Conservation (phyloP, 2,888 invertebrate genomes). For the Aphodius granarius region DNA sequence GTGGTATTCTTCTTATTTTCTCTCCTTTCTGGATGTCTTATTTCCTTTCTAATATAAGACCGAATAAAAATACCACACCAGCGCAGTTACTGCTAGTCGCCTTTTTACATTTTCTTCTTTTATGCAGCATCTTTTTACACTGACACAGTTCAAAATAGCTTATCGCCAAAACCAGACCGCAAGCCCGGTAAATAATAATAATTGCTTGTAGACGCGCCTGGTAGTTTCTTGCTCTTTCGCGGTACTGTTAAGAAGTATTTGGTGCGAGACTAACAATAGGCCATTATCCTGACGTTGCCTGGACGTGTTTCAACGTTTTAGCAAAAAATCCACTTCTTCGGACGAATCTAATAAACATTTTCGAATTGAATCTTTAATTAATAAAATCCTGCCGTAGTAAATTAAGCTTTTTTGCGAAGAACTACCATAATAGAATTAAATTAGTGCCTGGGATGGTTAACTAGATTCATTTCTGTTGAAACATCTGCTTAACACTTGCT, state of each 20-base stretch:
- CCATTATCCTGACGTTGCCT: neutral
- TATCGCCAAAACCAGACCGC: neutral
- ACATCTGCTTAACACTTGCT: constrained; percentile 12
- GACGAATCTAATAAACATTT: neutral
- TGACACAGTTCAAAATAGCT: neutral
- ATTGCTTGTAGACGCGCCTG: too few relatives aligned
- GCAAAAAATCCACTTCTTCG: neutral
- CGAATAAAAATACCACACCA: neutral
- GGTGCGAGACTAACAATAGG: constrained; percentile 9
- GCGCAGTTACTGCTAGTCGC: neutral
- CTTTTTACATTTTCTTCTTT: neutral
- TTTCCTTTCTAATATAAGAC: neutral
- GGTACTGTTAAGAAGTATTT: constrained; percentile 13
- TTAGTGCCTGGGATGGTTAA: neutral
- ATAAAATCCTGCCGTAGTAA: neutral
- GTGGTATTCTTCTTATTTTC: neutral
- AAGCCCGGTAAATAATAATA: neutral
- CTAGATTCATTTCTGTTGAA: neutral
- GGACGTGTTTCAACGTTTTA: neutral
- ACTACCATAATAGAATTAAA: neutral
- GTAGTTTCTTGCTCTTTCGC: neutral
- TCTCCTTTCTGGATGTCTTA: neutral
- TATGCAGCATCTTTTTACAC: neutral
- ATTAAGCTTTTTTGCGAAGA: neutral
- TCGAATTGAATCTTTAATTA: neutral